Evolutionary conservation across 1,140 invertebrate genomes (phyloP).

Genomic region (Adelges cooleyi): DNA sequence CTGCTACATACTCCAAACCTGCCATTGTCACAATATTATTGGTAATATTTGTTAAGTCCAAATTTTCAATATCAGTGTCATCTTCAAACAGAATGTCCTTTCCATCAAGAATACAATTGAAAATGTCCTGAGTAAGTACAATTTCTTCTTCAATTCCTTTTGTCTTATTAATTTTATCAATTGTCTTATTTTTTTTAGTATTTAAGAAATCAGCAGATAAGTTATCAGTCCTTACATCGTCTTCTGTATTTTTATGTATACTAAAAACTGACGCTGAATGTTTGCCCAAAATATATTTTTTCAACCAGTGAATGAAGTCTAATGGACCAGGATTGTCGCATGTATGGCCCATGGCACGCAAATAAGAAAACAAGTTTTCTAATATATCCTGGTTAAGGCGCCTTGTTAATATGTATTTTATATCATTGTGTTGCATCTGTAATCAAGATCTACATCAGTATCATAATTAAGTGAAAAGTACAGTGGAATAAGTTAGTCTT

Average conservation of each 20-base stretch:
- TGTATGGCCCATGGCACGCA: no score
- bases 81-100: not conserved
- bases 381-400: not conserved
- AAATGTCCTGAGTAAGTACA: no score
- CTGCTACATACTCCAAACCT: not conserved
- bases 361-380: no score
- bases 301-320: not conserved
- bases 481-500: no score
- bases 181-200: no score
- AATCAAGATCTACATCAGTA: no score
- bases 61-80: not conserved
- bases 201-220: not conserved
- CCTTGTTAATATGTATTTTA: not conserved
- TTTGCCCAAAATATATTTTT: not conserved
- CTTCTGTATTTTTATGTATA: not conserved
- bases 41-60: no score
- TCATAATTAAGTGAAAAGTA: no score
- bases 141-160: not conserved
- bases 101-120: not conserved
- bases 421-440: no score
- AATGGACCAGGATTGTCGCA: no score
- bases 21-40: not conserved
- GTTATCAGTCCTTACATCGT: not conserved
- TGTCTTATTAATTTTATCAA: not conserved
- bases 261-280: not conserved